phyloP scores from a whole-genome alignment of 1,140 invertebrate species.

The Cydia splendana region DNA sequence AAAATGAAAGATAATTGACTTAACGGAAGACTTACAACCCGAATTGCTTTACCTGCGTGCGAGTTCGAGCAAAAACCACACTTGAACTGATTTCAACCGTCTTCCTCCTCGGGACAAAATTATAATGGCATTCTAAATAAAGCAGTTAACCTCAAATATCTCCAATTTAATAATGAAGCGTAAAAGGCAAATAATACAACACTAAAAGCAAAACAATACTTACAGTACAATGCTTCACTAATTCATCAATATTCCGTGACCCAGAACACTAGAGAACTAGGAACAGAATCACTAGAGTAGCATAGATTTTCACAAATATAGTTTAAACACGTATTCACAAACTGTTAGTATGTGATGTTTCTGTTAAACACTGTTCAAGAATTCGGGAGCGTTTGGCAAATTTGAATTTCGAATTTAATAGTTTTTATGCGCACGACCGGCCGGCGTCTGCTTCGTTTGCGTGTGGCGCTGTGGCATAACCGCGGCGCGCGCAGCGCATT shows the following conservation, averaged over 20 bases:
- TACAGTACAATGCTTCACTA: conserved; percentile 40
- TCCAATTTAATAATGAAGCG: neutral
- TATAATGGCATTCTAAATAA: neutral
- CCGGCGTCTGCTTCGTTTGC: conserved; percentile 15
- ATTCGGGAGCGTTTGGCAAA: conserved; percentile 4
- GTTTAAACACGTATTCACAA: conserved; percentile 9
- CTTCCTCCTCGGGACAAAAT: neutral
- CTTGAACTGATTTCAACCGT: neutral
- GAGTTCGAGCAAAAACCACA: neutral
- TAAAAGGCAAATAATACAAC: conserved; percentile 11
- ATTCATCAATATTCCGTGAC: conserved; percentile 43
- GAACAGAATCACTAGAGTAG: conserved; percentile 38
- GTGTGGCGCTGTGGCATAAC: conserved; percentile 29
- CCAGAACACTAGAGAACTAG: conserved; percentile 38
- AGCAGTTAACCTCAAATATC: conserved; percentile 13
- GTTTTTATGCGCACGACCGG: conserved; percentile 2
- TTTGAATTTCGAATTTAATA: conserved; percentile 23
- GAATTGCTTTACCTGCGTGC: neutral
- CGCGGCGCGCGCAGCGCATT: conserved; percentile 8
- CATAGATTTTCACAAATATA: neutral
- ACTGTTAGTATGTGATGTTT: neutral
- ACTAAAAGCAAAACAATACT: conserved; percentile 37
- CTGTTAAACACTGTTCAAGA: neutral
- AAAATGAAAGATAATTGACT: neutral
- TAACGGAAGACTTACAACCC: conserved; percentile 18